Base-by-base conservation (phyloP, 2,888 invertebrate species). In the Polyploca ridens region DNA sequence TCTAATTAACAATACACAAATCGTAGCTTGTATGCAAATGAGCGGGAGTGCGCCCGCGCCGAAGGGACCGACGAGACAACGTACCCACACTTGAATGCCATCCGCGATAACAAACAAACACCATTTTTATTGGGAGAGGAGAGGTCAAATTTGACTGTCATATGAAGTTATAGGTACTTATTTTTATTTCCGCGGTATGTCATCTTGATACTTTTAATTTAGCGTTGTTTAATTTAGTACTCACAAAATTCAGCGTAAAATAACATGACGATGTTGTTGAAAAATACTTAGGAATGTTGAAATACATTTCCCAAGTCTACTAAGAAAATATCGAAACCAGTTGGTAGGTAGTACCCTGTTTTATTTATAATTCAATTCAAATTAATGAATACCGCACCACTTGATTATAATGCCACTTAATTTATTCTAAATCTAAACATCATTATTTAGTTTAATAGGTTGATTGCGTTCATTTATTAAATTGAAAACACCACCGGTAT, bases 1-100 rank as follows among this genome's bases (percentile, higher is more conserved):
- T 93, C 93, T 93, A 93, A 94, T 94, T 94, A 94, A 93, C 93
- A 90, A 93, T 90, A 92, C 93, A 93, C 93, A 93, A 93, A 93
- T 94, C 93, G 93, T 89, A 91, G 89, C 93, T 90, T 93, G 93
- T 92, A 93, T 94, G 93, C 88, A 92, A 92, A 93, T 91, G 90
- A 90, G 73, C 72, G 78, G 77, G 75, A 76, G 82, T 79, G 77
- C 76, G 82, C 70, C 81, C 74, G 74, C 72, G 75, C 74, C 70
- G 69, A 68, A 19, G 68, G 65, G 67, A 66, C 70, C 74, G 71
- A 73, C 68, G n/a, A 75, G 74, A 69, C 69, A 70, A 64, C 73
- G 68, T 71, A 72, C 72, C 6, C 4, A 35, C 35, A 70, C 74
- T 71, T 73, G 78, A 79, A 82, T 82, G 81, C 78, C 81, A 74